Percentiles rank a stretch among this genome's conserved stretches.
Evolutionary conservation across 2,113 vertebrate species (phyloP).

Genomic region (Chrysemys picta): DNA sequence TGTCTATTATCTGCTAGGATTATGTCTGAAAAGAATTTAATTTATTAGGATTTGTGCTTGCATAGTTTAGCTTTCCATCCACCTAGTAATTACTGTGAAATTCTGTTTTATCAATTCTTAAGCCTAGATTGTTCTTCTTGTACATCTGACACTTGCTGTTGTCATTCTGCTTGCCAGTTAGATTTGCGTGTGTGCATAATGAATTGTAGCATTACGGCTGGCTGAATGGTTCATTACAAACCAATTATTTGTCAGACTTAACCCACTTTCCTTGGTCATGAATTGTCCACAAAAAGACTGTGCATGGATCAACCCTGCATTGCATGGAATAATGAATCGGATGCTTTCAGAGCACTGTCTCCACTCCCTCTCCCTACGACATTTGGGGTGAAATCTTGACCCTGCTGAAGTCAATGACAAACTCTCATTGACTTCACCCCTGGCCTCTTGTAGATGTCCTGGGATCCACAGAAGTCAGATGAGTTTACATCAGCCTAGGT

Average conservation of each 20-base stretch:
- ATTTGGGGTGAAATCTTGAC: not conserved
- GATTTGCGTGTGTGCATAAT: not conserved
- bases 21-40: conserved; percentile 39
- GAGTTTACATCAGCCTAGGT: not conserved
- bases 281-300: not conserved
- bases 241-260: not conserved
- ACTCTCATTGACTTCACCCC: not conserved
- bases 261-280: not conserved
- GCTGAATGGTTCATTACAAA: not conserved
- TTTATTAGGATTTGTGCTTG: conserved; percentile 50
- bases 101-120: conserved; percentile 35
- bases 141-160: not conserved
- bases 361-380: too few species aligned
- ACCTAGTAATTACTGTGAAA: conserved; percentile 46
- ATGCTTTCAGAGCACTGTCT: not conserved
- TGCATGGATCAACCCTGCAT: not conserved
- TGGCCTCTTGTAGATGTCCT: not conserved
- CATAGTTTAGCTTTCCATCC: not conserved
- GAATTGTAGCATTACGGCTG: not conserved
- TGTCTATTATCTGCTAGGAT: conserved; percentile 16
- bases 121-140: not conserved
- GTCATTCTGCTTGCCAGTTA: not conserved
- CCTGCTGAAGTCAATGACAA: not conserved
- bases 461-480: not conserved
- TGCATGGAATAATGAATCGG: not conserved